Evolutionary conservation across 2,888 invertebrate genomes (phyloP).

Genomic region (Dryobotodes eremita): DNA sequence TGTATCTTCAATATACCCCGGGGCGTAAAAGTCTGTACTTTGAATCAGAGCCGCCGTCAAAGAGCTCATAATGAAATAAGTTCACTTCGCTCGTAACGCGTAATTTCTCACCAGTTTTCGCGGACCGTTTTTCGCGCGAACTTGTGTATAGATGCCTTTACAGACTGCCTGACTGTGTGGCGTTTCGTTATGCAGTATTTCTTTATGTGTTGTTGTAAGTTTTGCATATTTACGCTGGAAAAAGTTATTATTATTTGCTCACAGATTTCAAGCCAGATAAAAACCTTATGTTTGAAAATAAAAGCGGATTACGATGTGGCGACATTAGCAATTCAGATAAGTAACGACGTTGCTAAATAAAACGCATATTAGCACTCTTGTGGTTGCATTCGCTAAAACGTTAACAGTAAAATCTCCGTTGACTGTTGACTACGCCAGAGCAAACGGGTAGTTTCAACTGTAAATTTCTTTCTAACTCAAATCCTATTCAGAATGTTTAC

Average conservation of each 20-base stretch:
- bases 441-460: background rate
- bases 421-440: too few species aligned
- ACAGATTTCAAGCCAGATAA: slow-evolving; percentile 35
- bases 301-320: slow-evolving; percentile 25
- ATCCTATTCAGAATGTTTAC: slow-evolving; percentile 33
- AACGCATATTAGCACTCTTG: slow-evolving; percentile 10
- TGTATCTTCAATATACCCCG: slow-evolving; percentile 58
- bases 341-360: slow-evolving; percentile 23
- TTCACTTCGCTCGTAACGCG: slow-evolving; percentile 50
- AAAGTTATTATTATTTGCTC: slow-evolving; percentile 15
- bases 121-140: slow-evolving; percentile 28
- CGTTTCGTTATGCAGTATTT: slow-evolving; percentile 12
- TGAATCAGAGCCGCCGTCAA: slow-evolving; percentile 54
- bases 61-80: slow-evolving; percentile 69
- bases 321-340: slow-evolving; percentile 41
- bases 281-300: slow-evolving; percentile 8
- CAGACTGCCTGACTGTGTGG: slow-evolving; percentile 26
- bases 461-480: slow-evolving; percentile 39
- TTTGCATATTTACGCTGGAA: slow-evolving; percentile 14
- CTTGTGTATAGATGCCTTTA: slow-evolving; percentile 42
- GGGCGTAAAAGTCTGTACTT: slow-evolving; percentile 52
- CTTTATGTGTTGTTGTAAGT: slow-evolving; percentile 8
- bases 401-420: slow-evolving; percentile 3
- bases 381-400: slow-evolving; percentile 9
- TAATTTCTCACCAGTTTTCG: slow-evolving; percentile 46